phyloP scores from a whole-genome alignment of 1,140 invertebrate species.

The Drosophila suzukii region DNA sequence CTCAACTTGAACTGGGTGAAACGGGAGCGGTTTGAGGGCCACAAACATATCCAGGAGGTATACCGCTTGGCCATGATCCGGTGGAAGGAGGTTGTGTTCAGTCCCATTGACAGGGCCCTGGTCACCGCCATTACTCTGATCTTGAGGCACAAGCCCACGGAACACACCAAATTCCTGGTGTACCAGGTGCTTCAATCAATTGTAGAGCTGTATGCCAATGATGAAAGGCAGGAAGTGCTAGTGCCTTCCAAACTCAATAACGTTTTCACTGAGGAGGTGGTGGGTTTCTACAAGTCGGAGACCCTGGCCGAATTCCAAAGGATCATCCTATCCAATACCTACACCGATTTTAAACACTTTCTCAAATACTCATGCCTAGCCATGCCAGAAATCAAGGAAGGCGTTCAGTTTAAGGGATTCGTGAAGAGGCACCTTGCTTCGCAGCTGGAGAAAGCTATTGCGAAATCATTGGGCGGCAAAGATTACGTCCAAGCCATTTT shows the following conservation, averaged over 20 bases:
- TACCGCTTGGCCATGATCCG: constrained; percentile 22
- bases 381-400: constrained; percentile 19
- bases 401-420: neutral
- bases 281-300: constrained; percentile 7
- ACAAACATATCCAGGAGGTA: neutral
- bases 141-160: neutral
- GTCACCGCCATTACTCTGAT: neutral
- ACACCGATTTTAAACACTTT: constrained; percentile 8
- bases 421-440: neutral
- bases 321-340: neutral
- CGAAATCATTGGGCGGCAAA: neutral
- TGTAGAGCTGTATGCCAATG: constrained; percentile 29
- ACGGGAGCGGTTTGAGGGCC: neutral
- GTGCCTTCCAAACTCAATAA: constrained; percentile 16
- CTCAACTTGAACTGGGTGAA: constrained; percentile 29
- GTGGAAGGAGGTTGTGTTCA: constrained; percentile 18
- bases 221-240: constrained; percentile 1
- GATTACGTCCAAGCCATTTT: constrained; percentile 20
- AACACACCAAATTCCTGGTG: neutral
- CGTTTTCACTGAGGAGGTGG: constrained; percentile 2
- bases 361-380: constrained; percentile 24
- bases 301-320: neutral
- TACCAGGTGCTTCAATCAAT: constrained; percentile 11
- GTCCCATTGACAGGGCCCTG: constrained; percentile 1
- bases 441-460: neutral